Conservation (phyloP, 2,888 invertebrate genomes). For the Agelastica alni region DNA sequence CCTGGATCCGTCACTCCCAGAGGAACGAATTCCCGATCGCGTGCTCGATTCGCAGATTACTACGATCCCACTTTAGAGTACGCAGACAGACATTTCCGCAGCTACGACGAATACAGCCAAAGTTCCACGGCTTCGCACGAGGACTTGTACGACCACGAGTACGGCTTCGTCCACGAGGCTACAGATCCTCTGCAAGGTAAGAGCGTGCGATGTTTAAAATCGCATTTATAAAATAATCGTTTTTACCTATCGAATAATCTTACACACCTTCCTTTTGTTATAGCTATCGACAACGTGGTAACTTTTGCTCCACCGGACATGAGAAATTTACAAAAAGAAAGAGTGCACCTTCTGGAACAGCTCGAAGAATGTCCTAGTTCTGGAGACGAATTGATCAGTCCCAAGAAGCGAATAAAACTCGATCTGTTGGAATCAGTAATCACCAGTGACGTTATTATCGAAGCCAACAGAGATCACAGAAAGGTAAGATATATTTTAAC, state of each 20-base stretch:
- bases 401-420: constrained; percentile 69
- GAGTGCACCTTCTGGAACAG: constrained; percentile 71
- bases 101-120: constrained; percentile 75
- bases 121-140: constrained; percentile 70
- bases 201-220: background rate
- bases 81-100: constrained; percentile 64
- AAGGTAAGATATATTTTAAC: constrained; percentile 5
- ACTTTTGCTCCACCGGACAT: constrained; percentile 62
- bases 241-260: background rate
- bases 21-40: constrained; percentile 58
- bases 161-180: constrained; percentile 53
- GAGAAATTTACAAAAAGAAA: constrained; percentile 68
- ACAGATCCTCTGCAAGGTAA: constrained; percentile 35
- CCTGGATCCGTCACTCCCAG: constrained; percentile 56
- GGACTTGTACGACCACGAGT: constrained; percentile 59
- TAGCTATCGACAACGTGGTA: constrained; percentile 33
- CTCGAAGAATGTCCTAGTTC: constrained; percentile 73
- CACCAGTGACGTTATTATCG: constrained; percentile 53
- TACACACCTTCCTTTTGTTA: constrained; percentile 8
- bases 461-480: constrained; percentile 54
- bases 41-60: constrained; percentile 55
- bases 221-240: background rate
- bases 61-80: constrained; percentile 53
- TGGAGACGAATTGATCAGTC: constrained; percentile 69
- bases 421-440: constrained; percentile 56